These are phyloP conservation scores for Orius insidiosus DNA, from an alignment of 1,140 invertebrate species.

Conservation along the genomic window DNA sequence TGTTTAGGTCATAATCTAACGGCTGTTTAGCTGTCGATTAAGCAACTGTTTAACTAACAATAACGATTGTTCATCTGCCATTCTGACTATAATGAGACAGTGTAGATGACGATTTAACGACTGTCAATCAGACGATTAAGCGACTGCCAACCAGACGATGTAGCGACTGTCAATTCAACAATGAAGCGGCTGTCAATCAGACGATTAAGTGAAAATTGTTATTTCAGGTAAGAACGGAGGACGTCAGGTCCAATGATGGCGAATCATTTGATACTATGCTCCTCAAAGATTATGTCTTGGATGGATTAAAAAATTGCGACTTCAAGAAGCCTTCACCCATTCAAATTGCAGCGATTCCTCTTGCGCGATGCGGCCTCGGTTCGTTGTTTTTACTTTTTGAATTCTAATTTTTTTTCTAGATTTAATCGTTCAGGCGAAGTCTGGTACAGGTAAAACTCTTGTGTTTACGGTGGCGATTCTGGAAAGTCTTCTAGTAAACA, in stretches of 20 bases:
- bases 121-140: no score
- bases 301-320: slow-evolving; percentile 50
- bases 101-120: no score
- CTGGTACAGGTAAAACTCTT: slow-evolving; percentile 94
- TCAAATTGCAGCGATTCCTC: slow-evolving; percentile 76
- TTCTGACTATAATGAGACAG: no score
- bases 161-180: no score
- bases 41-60: no score
- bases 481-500: slow-evolving; percentile 36
- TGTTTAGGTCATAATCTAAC: no score
- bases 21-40: no score
- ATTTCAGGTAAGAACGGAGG: slow-evolving; percentile 36
- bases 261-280: slow-evolving; percentile 51
- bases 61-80: no score
- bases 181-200: no score
- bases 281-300: slow-evolving; percentile 40
- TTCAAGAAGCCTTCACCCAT: slow-evolving; percentile 82
- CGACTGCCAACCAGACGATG: no score
- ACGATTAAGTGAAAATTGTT: no score
- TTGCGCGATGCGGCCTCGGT: slow-evolving; percentile 80
- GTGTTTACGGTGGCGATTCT: slow-evolving; percentile 77
- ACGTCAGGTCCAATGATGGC: slow-evolving; percentile 49
- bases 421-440: slow-evolving; percentile 87
- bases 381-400: no score
- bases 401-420: slow-evolving; percentile 48